These are phyloP conservation scores for Ophion ellenae DNA, from an alignment of 2,888 invertebrate species.

Conservation along the genomic window DNA sequence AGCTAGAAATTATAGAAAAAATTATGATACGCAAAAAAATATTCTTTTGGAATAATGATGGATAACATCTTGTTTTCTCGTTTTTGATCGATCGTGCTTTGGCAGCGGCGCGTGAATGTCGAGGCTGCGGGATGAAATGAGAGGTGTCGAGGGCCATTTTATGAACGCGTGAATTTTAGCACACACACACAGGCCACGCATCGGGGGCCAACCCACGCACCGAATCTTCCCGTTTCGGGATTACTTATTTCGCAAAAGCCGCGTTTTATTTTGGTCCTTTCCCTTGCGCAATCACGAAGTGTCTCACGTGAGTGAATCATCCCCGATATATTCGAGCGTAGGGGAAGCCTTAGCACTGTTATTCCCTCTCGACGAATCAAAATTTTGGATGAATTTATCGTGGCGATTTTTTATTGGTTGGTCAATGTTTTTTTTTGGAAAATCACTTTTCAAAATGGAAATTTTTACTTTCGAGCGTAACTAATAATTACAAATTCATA, in stretches of 20 bases:
- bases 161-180: constrained; percentile 51
- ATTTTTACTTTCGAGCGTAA: background rate
- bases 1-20: background rate
- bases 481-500: constrained; percentile 28
- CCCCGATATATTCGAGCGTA: background rate
- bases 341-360: constrained; percentile 8
- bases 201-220: constrained; percentile 70
- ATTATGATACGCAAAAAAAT: background rate
- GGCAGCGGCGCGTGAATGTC: constrained; percentile 4
- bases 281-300: constrained; percentile 59
- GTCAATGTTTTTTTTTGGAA: background rate
- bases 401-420: background rate
- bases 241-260: constrained; percentile 75
- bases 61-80: background rate
- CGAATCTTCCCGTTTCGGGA: constrained; percentile 62
- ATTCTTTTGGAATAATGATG: background rate
- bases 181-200: constrained; percentile 2
- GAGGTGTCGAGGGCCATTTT: background rate
- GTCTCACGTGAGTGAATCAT: constrained; percentile 61
- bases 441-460: background rate
- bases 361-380: constrained; percentile 21
- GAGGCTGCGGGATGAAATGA: constrained; percentile 47
- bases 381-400: constrained; percentile 5
- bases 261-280: constrained; percentile 74
- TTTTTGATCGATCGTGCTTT: too few relatives aligned